Evolutionary conservation across 2,113 vertebrate genomes (phyloP).

Genomic region (Corythornis vintsioides): DNA sequence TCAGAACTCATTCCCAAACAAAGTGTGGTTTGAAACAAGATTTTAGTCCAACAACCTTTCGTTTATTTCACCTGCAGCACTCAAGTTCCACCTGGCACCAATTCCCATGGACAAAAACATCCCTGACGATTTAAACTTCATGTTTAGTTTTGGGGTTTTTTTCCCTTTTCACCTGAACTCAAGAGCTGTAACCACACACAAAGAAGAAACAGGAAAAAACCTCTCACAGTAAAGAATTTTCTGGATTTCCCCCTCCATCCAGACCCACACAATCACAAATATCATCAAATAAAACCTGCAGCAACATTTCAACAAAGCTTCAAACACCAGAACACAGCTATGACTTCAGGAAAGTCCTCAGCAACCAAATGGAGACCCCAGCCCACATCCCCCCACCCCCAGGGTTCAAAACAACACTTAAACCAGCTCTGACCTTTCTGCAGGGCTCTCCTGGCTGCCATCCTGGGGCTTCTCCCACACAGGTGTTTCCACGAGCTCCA

Average conservation of each 20-base stretch:
- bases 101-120: accelerated
- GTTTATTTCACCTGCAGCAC: neutral
- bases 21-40: too few relatives aligned
- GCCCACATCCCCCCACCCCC: accelerated
- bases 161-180: accelerated
- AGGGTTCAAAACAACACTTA: accelerated
- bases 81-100: neutral
- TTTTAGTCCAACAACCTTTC: too few relatives aligned
- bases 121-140: accelerated
- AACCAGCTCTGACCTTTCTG: accelerated
- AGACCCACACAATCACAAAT: neutral
- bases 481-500: accelerated
- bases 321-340: accelerated
- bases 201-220: neutral
- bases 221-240: too few relatives aligned
- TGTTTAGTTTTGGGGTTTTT: too few relatives aligned
- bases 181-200: accelerated
- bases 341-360: neutral
- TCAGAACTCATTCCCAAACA: neutral
- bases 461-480: accelerated
- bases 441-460: accelerated
- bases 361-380: accelerated
- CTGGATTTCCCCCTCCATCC: too few relatives aligned
- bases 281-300: accelerated
- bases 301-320: accelerated